These are phyloP conservation scores for Drosophila ustulata DNA, from an alignment of 2,888 invertebrate genomes.

Conservation along the genomic window DNA sequence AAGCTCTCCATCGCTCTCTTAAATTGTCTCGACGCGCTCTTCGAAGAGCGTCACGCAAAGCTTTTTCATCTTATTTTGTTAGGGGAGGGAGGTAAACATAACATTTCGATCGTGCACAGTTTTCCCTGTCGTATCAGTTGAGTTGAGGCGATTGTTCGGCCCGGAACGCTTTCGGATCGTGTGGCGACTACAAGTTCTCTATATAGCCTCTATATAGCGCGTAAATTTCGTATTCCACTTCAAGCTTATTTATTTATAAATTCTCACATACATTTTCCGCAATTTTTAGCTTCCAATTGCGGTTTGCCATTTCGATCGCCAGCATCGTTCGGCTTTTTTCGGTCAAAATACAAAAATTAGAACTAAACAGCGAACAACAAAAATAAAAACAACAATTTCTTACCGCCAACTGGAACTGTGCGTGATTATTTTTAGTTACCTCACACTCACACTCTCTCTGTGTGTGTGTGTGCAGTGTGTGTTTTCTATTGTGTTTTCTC, in stretches of 20 bases:
- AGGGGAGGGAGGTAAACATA: constrained; percentile 6
- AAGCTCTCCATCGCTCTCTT: constrained; percentile 44
- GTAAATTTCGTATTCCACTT: constrained; percentile 48
- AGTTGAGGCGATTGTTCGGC: constrained; percentile 52
- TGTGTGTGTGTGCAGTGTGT: constrained; percentile 25
- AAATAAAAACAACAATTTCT: constrained; percentile 4
- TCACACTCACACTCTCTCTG: not conserved
- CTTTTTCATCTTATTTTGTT: constrained; percentile 42
- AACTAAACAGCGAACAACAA: not conserved
- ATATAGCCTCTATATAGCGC: constrained; percentile 38
- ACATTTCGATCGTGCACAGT: constrained; percentile 39
- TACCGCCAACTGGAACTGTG: constrained; percentile 57
- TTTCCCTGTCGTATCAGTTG: constrained; percentile 67
- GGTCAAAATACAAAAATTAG: constrained; percentile 24
- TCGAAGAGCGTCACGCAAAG: constrained; percentile 33
- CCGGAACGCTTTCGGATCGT: constrained; percentile 46
- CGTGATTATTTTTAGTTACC: constrained; percentile 48
- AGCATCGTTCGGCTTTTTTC: constrained; percentile 38
- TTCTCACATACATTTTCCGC: constrained; percentile 37
- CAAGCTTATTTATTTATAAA: constrained; percentile 62
- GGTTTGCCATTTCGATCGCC: constrained; percentile 59
- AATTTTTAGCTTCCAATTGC: constrained; percentile 34
- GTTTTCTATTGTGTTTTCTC: constrained; percentile 65
- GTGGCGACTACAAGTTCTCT: constrained; percentile 17
- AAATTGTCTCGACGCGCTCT: constrained; percentile 40